Evolutionary conservation across 2,888 invertebrate species (phyloP), one percentile per base, ranked within the genome.

Genomic region (Epiblema foenella): DNA sequence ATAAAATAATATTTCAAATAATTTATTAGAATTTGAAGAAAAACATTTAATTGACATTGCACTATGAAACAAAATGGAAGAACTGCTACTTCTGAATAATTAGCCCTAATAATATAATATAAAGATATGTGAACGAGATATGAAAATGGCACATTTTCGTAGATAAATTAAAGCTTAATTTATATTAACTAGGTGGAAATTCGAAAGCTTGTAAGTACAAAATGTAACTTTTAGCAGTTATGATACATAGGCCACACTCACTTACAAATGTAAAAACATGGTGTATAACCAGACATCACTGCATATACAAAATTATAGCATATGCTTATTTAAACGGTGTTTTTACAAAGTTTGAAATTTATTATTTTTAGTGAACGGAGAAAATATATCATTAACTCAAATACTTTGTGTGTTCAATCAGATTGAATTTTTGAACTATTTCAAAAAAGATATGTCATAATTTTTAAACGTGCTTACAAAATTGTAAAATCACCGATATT

Each of bases 81-180:
- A 82, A 74, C 77, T n/a, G 82, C 78, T 77, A 74, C 58, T 69
- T 66, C 67, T 39, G 70, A 65, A 60, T 51, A 63, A 72, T 72
- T 72, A 68, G 69, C 73, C 73, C 65, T 58, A 72, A 63, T 68
- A 63, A 68, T 75, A 76, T 72, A 72, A 71, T 74, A 67, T 75
- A 73, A 75, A 73, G 74, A 74, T 78, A 68, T 73, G 80, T 88
- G 86, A 83, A 76, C 79, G 74, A 83, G 78, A 83, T 84, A 81
- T 83, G 78, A 79, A 75, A 83, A 77, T 77, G 77, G 78, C 78
- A 77, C 78, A 74, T 73, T 74, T 73, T 75, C 49, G 65, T 74
- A 73, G 72, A 73, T 33, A 77, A 76, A 76, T 75, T 78, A 78
- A 77, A 77, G 69, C 76, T 76, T 76, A 74, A 63, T 56, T 68